Conservation (phyloP, 2,888 invertebrate species). For the Meliscaeva auricollis region DNA sequence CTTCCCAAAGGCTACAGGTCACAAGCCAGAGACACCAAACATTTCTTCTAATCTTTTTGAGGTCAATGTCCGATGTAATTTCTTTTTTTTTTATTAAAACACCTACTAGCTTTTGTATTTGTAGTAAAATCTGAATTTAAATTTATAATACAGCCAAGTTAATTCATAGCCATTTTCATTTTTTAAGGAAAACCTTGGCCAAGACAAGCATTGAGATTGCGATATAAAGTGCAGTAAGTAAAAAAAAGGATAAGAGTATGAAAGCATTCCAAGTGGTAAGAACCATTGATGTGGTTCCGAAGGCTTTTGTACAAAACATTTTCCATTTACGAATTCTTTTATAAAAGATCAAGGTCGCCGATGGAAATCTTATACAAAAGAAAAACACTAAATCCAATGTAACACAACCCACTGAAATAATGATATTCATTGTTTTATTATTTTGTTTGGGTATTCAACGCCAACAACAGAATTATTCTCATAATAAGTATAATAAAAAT, state of each 20-base stretch:
- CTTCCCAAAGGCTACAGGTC: no score
- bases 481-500: neutral
- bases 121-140: no score
- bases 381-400: neutral
- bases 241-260: constrained; percentile 16
- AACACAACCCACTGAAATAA: neutral
- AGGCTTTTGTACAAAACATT: neutral
- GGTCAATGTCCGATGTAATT: no score
- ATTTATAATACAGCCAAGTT: no score
- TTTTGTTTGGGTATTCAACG: neutral
- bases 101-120: no score
- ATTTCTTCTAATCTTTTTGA: no score
- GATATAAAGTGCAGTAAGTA: neutral
- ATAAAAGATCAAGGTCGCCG: constrained; percentile 8
- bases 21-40: no score
- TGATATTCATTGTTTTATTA: neutral
- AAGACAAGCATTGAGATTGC: no score
- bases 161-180: no score
- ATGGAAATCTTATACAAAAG: neutral
- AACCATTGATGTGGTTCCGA: no score
- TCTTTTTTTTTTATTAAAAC: no score
- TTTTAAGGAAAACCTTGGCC: no score
- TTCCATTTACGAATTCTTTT: neutral
- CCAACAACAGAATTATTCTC: constrained; percentile 17
- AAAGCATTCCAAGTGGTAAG: constrained; percentile 26